Evolutionary conservation across 2,113 vertebrate species (phyloP).

Genomic region (Neomonachus schauinslandi): DNA sequence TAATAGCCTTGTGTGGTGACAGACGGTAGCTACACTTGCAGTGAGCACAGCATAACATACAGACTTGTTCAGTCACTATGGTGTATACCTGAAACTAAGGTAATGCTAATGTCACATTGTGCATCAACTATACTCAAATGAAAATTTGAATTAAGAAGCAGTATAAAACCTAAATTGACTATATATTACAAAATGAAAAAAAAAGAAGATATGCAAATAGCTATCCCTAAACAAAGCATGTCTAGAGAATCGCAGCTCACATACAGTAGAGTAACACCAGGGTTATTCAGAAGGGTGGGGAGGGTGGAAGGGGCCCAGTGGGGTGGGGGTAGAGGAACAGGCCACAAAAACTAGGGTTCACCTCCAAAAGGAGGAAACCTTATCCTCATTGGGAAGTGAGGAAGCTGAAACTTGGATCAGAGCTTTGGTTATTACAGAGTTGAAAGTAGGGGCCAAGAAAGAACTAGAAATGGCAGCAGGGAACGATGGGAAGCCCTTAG

Average conservation of each 20-base stretch:
- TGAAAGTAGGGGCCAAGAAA: neutral
- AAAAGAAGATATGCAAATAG: neutral
- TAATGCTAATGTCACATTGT: neutral
- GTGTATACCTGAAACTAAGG: neutral
- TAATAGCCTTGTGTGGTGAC: neutral
- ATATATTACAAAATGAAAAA: neutral
- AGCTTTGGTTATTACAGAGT: neutral
- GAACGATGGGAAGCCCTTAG: neutral
- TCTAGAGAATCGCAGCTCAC: too few relatives aligned
- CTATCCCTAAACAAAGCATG: neutral
- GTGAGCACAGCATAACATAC: neutral
- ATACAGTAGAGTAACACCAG: neutral
- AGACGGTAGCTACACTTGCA: neutral
- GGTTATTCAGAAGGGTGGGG: neutral
- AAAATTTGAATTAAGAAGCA: neutral
- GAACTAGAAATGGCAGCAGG: neutral
- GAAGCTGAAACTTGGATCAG: neutral
- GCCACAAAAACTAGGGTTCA: neutral
- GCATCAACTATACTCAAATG: neutral
- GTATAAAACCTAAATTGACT: neutral
- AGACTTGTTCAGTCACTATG: neutral
- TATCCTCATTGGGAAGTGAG: neutral
- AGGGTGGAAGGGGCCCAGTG: too few relatives aligned
- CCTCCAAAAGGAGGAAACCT: neutral
- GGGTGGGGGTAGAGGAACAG: fast-evolving